Percentiles rank a stretch among this genome's conserved stretches.
Conservation (phyloP, 1,140 invertebrate genomes). For the Neotoxoptera formosana region DNA sequence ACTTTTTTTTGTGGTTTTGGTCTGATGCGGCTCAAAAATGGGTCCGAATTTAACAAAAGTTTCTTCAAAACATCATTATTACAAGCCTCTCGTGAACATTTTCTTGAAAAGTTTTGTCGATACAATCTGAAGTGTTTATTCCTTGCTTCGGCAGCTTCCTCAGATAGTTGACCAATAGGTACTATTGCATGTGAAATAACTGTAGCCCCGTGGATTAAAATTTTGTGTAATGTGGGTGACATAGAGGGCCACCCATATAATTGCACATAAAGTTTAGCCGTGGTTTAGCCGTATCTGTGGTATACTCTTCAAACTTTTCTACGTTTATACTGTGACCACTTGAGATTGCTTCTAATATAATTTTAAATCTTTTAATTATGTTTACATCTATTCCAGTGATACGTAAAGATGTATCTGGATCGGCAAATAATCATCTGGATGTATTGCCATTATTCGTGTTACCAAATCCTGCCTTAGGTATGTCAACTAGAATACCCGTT, state of each 20-base stretch:
- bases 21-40: neutral
- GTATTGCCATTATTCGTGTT: too few relatives aligned
- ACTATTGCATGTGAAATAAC: conserved; percentile 61
- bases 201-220: conserved; percentile 49
- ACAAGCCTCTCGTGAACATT: conserved; percentile 16
- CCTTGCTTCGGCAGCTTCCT: conserved; percentile 60
- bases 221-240: neutral
- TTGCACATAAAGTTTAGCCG: conserved; percentile 59
- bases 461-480: too few relatives aligned
- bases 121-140: conserved; percentile 19
- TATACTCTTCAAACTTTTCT: conserved; percentile 60
- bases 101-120: neutral
- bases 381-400: too few relatives aligned
- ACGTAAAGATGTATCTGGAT: too few relatives aligned
- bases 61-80: neutral
- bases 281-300: conserved; percentile 60
- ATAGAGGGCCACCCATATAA: conserved; percentile 29
- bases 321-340: conserved; percentile 55
- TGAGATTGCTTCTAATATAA: too few relatives aligned
- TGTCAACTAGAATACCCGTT: too few relatives aligned
- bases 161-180: conserved; percentile 60
- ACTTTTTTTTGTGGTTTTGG: conserved; percentile 33
- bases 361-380: too few relatives aligned
- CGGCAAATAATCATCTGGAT: too few relatives aligned
- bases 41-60: conserved; percentile 17